These are phyloP conservation scores for Phyllostomus discolor DNA, from an alignment of 2,113 vertebrate species.

Conservation along the genomic window DNA sequence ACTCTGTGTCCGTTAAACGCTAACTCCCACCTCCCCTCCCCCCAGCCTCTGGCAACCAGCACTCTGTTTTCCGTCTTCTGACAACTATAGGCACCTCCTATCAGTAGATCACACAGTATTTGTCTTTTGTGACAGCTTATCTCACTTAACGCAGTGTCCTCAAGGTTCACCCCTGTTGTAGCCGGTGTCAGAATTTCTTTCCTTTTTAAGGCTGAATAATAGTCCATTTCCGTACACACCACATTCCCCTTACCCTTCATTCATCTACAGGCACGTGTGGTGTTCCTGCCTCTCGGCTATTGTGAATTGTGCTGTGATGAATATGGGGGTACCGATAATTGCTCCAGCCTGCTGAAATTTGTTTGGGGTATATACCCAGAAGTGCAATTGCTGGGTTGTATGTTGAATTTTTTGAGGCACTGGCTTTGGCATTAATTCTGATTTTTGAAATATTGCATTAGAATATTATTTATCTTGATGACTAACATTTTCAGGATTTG, in stretches of 20 bases:
- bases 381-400: not conserved
- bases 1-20: not conserved
- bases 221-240: not conserved
- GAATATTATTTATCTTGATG: not conserved
- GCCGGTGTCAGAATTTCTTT: not conserved
- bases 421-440: not conserved
- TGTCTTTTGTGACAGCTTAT: not conserved
- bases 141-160: not conserved
- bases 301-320: not conserved
- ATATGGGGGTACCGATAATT: not conserved
- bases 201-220: not conserved
- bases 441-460: not conserved
- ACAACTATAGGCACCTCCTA: not conserved
- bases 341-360: not conserved
- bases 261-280: not conserved
- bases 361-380: not conserved
- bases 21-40: not conserved
- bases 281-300: not conserved
- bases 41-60: not conserved
- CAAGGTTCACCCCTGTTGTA: not conserved
- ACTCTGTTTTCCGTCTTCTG: not conserved
- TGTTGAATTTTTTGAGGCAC: not conserved
- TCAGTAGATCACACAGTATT: not conserved
- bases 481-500: not conserved
- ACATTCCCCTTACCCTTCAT: not conserved